Percentiles rank a stretch among this genome's conserved stretches.
phyloP scores from a whole-genome alignment of 2,888 invertebrate species.

The Troides oblongomaculatus region DNA sequence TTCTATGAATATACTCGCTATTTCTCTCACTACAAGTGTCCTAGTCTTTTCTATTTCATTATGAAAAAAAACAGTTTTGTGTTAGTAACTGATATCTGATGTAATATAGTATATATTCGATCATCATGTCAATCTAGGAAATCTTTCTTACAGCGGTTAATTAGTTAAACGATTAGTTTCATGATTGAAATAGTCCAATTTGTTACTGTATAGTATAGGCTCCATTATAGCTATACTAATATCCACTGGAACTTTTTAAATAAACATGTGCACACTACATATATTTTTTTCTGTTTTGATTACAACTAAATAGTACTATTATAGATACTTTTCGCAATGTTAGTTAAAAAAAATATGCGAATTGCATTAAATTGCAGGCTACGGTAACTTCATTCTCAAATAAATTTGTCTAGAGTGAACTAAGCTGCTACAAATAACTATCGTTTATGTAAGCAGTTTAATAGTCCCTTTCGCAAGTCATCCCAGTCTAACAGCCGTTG shows the following conservation, averaged over 20 bases:
- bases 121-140: too few species aligned
- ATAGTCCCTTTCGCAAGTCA: slow-evolving; percentile 20
- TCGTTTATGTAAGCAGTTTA: slow-evolving; percentile 18
- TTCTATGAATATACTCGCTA: neutral
- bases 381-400: slow-evolving; percentile 4
- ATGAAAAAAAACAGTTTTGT: neutral
- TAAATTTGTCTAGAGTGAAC: slow-evolving; percentile 27
- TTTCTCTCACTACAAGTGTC: neutral
- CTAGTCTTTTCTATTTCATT: neutral
- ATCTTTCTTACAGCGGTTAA: too few species aligned
- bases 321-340: neutral
- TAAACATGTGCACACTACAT: too few species aligned
- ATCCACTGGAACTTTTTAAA: too few species aligned
- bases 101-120: too few species aligned
- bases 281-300: too few species aligned
- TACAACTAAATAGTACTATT: too few species aligned
- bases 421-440: slow-evolving; percentile 28
- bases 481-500: slow-evolving; percentile 11
- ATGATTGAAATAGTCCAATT: too few species aligned
- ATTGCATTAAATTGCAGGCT: neutral
- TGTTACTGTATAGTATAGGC: too few species aligned
- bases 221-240: too few species aligned
- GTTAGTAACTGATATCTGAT: neutral
- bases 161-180: too few species aligned
- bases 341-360: neutral